Evolutionary conservation across 2,797 vertebrate genomes (phyloP).

Genomic region (Helostoma temminkii): DNA sequence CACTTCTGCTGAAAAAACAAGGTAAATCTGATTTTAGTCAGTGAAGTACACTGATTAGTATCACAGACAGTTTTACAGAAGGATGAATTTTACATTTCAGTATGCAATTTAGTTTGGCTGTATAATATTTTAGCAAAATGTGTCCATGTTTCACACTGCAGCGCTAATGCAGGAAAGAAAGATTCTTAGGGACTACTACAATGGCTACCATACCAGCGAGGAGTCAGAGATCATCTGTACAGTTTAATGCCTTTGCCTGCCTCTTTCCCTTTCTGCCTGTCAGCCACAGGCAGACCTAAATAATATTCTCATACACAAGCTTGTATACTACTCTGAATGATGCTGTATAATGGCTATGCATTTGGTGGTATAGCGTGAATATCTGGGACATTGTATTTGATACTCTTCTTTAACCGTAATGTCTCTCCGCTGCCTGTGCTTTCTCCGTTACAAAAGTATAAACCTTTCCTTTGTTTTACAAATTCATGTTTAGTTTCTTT

Average conservation of each 20-base stretch:
- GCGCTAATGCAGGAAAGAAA: constrained; percentile 26
- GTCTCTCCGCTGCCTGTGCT: constrained; percentile 70
- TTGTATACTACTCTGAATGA: constrained; percentile 67
- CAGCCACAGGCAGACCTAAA: constrained; percentile 55
- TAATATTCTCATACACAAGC: constrained; percentile 53
- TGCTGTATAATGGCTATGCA: constrained; percentile 76
- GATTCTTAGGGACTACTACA: constrained; percentile 43
- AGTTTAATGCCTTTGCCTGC: constrained; percentile 64
- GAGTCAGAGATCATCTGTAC: constrained; percentile 61
- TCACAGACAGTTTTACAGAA: constrained; percentile 3
- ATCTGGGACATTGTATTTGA: constrained; percentile 73
- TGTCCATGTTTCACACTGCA: constrained; percentile 36
- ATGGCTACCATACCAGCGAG: constrained; percentile 28
- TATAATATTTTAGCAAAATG: constrained; percentile 27
- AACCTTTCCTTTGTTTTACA: constrained; percentile 41
- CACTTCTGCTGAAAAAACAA: constrained; percentile 28
- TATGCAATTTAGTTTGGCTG: constrained; percentile 52
- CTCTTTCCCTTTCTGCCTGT: constrained; percentile 54
- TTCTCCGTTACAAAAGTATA: constrained; percentile 68
- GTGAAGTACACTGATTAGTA: constrained; percentile 3
- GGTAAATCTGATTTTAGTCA: constrained; percentile 4
- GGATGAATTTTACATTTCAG: constrained; percentile 31
- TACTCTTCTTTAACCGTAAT: constrained; percentile 69
- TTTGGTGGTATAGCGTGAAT: constrained; percentile 72
- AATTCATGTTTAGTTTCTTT: constrained; percentile 64